Base-by-base conservation (phyloP, 2,888 invertebrate genomes). In the Axea sp. region DNA sequence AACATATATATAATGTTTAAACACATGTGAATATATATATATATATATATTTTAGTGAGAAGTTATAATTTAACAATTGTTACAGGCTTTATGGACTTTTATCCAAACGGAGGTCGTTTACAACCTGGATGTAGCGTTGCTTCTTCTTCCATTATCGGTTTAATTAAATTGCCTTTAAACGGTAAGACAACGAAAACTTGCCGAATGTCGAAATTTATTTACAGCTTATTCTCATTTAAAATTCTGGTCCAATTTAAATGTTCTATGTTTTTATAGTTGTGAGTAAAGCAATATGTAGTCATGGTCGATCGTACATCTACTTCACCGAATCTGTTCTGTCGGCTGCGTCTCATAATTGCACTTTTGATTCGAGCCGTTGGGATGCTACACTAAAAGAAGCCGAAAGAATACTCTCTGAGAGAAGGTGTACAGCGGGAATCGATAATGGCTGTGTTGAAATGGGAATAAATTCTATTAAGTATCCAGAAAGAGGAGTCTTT, bases 51-150 rank as follows among this genome's bases (percentile, higher is more conserved):
- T n/a, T n/a, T n/a, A n/a, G n/a, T n/a, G n/a, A n/a, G n/a, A n/a
- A n/a, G n/a, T n/a, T n/a, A n/a, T n/a, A n/a, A n/a, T n/a, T n/a
- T n/a, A n/a, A n/a, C n/a, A n/a, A n/a, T n/a, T 19, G 19, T 19
- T 19, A n/a, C 4, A 91, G 91, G 91, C 41, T 88, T 92, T 76
- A 89, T 91, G 1, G 93, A 93, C 81, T 92, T 92, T 81, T 93
- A 92, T 83, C 91, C 92, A 0, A 93, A 93, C 69, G 93, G 93
- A 0, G 93, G 93, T 0, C 89, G 90, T 86, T 88, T 88, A 41
- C 93, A 93, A 80, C 92, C 92, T 0, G 93, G 92, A 0, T 93
- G 93, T 78, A 45, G 76, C 6, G 4, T 47, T 0, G 11, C 59
- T 7, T 60, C 35, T 19, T 60, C 59, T n/a, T 45, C 57, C 2